These are phyloP conservation scores for Pammene fasciana DNA, from an alignment of 2,888 invertebrate genomes.

Conservation along the genomic window DNA sequence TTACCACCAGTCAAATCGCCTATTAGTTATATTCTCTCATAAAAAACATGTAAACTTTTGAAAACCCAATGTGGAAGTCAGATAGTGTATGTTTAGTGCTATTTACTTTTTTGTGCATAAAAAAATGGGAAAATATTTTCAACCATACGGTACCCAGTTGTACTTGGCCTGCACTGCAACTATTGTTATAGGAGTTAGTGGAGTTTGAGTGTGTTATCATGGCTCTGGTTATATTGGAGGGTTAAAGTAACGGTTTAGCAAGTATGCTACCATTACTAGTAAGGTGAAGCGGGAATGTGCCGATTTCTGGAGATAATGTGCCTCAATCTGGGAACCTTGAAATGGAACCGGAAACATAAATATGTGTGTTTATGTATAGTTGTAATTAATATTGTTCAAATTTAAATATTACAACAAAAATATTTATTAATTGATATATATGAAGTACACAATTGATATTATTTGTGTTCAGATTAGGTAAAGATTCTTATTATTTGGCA, in stretches of 20 bases:
- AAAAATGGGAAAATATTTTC: slow-evolving; percentile 38
- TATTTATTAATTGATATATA: too few species aligned
- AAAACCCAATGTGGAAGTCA: slow-evolving; percentile 12
- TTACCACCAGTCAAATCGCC: too few species aligned
- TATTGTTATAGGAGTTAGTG: background rate
- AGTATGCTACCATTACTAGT: slow-evolving; percentile 45
- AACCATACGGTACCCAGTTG: slow-evolving; percentile 27
- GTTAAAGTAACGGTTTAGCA: slow-evolving; percentile 46
- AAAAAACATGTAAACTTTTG: too few species aligned
- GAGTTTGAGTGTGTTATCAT: slow-evolving; percentile 7
- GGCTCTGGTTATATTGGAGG: slow-evolving; percentile 35
- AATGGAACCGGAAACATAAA: too few species aligned
- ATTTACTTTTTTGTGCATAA: slow-evolving; percentile 38
- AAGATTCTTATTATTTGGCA: too few species aligned
- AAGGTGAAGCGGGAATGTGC: background rate
- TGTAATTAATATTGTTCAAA: too few species aligned
- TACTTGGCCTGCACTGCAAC: slow-evolving; percentile 7
- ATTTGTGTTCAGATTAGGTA: too few species aligned
- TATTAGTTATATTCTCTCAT: too few species aligned
- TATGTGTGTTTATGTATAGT: too few species aligned
- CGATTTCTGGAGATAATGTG: background rate
- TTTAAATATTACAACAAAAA: too few species aligned
- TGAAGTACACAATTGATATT: too few species aligned
- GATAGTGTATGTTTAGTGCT: slow-evolving; percentile 54
- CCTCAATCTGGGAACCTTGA: too few species aligned